A percentile compares a stretch with the other conserved stretches of the same genome.
These are phyloP conservation scores for Phortica magna DNA, from an alignment of 2,888 invertebrate genomes.

Conservation along the genomic window DNA sequence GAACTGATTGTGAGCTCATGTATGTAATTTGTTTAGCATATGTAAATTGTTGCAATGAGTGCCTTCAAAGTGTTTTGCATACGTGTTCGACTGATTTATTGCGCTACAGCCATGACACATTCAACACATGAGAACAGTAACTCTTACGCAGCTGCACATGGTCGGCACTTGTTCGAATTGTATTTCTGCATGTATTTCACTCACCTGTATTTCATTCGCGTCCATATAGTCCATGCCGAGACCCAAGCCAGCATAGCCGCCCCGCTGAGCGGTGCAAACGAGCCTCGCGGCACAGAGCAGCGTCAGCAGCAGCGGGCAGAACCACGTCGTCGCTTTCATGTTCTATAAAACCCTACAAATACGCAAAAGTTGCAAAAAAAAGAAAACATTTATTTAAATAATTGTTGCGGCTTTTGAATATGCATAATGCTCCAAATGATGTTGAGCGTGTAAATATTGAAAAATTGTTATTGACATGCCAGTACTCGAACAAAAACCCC, in stretches of 20 bases:
- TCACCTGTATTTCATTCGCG: constrained; percentile 74
- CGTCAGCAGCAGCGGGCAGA: constrained; percentile 76
- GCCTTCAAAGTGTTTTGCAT: too few relatives aligned
- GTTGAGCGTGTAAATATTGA: neutral
- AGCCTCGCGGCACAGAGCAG: constrained; percentile 76
- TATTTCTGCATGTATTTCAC: constrained; percentile 46
- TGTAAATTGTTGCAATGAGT: too few relatives aligned
- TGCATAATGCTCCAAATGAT: neutral
- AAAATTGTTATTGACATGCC: constrained; percentile 26
- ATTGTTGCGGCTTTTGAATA: neutral
- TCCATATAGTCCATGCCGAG: constrained; percentile 66
- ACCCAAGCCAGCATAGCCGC: constrained; percentile 62
- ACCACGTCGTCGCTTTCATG: constrained; percentile 78
- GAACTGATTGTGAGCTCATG: too few relatives aligned
- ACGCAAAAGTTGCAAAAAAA: constrained; percentile 15
- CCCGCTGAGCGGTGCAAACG: constrained; percentile 75
- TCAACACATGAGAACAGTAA: neutral
- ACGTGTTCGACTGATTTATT: too few relatives aligned
- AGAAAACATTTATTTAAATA: neutral
- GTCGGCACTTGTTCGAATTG: neutral
- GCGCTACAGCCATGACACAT: too few relatives aligned
- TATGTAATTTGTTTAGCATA: too few relatives aligned
- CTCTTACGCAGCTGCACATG: neutral
- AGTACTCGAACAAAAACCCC: neutral
- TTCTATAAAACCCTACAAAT: constrained; percentile 66